These are phyloP conservation scores for Dysdera silvatica DNA, from an alignment of 1,140 invertebrate genomes.

Conservation along the genomic window DNA sequence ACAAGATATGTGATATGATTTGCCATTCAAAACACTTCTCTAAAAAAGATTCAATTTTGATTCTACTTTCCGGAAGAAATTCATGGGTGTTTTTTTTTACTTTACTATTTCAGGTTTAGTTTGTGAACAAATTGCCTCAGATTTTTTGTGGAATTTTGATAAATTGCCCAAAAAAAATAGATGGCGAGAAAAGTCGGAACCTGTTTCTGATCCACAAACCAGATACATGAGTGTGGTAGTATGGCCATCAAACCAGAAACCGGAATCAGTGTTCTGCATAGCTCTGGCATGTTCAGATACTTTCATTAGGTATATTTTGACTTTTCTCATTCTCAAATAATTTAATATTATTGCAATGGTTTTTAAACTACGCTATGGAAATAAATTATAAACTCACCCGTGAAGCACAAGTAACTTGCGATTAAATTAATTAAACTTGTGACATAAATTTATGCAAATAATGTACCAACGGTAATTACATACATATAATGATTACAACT, in stretches of 20 bases:
- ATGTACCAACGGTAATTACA: no score
- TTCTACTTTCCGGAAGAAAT: no score
- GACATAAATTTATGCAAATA: no score
- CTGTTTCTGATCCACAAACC: slow-evolving; percentile 55
- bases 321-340: neutral
- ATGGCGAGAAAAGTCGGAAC: slow-evolving; percentile 44
- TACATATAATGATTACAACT: no score
- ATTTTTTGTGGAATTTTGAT: slow-evolving; percentile 15
- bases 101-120: slow-evolving; percentile 35
- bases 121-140: slow-evolving; percentile 26
- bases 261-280: slow-evolving; percentile 47
- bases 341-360: neutral
- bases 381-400: no score
- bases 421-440: no score
- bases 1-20: no score
- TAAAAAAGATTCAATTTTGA: no score
- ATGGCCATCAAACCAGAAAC: slow-evolving; percentile 34
- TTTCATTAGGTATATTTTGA: slow-evolving; percentile 48
- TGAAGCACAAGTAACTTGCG: no score
- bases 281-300: slow-evolving; percentile 65
- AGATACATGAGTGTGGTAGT: slow-evolving; percentile 58
- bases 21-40: no score
- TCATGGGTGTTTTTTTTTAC: no score
- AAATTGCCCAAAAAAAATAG: slow-evolving; percentile 41
- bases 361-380: no score